These are phyloP conservation scores for Accipiter virgatus DNA, from an alignment of 2,113 vertebrate species.

Conservation along the genomic window DNA sequence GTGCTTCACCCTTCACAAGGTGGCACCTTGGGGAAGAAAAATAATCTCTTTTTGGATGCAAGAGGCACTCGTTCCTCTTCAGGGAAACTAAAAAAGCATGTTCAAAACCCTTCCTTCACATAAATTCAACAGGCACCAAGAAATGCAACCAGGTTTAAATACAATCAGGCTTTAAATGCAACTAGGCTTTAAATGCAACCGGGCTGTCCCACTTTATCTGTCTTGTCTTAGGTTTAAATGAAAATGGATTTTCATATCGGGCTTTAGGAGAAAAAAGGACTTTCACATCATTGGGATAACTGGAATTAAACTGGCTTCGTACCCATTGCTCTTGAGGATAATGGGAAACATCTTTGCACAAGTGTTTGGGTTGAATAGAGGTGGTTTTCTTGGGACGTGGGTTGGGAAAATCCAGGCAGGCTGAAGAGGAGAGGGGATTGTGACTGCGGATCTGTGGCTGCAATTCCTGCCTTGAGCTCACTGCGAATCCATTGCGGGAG, in stretches of 20 bases:
- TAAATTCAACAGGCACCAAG: accelerated
- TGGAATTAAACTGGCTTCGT: accelerated
- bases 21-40: background rate
- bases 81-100: background rate
- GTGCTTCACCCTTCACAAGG: background rate
- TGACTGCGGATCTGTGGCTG: background rate
- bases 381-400: accelerated
- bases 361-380: accelerated
- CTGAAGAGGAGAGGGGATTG: background rate
- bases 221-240: background rate
- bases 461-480: background rate
- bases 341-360: accelerated
- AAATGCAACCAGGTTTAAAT: background rate
- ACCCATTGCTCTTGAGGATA: accelerated
- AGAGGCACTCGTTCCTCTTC: background rate
- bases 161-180: too few relatives aligned
- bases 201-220: background rate
- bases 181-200: background rate
- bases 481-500: accelerated
- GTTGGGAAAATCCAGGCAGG: background rate
- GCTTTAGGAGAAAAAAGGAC: background rate
- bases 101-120: background rate
- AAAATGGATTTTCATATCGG: accelerated
- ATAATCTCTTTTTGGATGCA: background rate
- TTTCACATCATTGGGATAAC: accelerated